These are phyloP conservation scores for Limnephilus marmoratus DNA, from an alignment of 2,888 invertebrate genomes.

Conservation along the genomic window DNA sequence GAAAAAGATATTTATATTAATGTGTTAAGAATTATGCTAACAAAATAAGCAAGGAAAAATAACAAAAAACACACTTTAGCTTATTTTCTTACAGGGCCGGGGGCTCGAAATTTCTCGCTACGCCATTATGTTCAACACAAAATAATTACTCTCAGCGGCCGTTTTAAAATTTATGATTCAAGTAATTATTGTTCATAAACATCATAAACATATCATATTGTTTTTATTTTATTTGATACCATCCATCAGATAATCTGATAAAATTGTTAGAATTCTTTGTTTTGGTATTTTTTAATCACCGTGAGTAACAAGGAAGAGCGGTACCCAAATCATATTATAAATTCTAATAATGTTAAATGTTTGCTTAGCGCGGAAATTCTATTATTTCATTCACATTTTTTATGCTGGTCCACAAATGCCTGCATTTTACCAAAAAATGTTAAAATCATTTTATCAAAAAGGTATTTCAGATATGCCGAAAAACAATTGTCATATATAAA, in stretches of 20 bases:
- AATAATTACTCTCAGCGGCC: slow-evolving; percentile 41
- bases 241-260: neutral
- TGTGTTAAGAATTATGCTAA: too few relatives aligned
- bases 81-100: too few relatives aligned
- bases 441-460: too few relatives aligned
- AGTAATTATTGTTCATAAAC: slow-evolving; percentile 53
- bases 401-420: neutral
- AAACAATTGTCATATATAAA: too few relatives aligned
- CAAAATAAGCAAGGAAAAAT: too few relatives aligned
- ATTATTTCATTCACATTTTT: neutral
- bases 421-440: too few relatives aligned
- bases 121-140: neutral
- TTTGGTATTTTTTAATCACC: neutral
- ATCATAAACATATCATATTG: slow-evolving; percentile 33
- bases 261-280: neutral
- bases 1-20: too few relatives aligned
- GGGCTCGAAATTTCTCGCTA: neutral
- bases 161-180: slow-evolving; percentile 36
- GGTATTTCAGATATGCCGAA: too few relatives aligned
- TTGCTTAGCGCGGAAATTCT: neutral
- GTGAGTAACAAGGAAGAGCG: neutral
- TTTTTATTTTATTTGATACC: neutral
- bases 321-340: neutral
- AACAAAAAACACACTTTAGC: neutral
- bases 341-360: neutral